These are phyloP conservation scores for Syrmaticus mikado DNA, from an alignment of 2,113 vertebrate genomes.

Conservation along the genomic window DNA sequence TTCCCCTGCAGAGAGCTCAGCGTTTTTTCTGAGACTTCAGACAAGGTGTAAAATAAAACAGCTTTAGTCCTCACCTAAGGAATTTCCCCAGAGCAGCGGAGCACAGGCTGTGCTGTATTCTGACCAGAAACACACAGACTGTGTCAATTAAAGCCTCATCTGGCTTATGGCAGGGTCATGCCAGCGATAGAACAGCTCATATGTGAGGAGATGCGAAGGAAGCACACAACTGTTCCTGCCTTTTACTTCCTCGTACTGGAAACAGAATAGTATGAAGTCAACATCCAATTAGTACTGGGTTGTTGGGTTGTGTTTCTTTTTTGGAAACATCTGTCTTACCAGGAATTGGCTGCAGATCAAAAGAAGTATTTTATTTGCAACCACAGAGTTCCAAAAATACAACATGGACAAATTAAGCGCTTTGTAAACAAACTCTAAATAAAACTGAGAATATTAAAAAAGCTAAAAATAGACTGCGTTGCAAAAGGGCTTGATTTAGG, in stretches of 20 bases:
- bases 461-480: background rate
- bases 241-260: background rate
- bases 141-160: slow-evolving; percentile 6
- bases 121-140: background rate
- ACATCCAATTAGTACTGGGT: background rate
- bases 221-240: background rate
- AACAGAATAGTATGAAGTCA: background rate
- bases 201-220: background rate
- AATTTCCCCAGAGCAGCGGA: background rate
- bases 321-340: slow-evolving; percentile 13
- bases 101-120: background rate
- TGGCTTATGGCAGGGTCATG: background rate
- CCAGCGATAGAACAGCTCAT: background rate
- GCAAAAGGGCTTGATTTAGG: background rate
- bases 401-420: background rate
- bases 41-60: background rate
- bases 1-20: background rate
- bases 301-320: background rate
- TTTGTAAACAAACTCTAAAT: slow-evolving; percentile 10
- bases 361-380: background rate
- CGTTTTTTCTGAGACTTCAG: background rate
- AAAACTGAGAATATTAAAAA: background rate
- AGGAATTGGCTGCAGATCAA: slow-evolving; percentile 22
- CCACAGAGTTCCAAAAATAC: slow-evolving; percentile 10
- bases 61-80: background rate